phyloP scores from a whole-genome alignment of 2,888 invertebrate species.

The Caenorhabditis afra region DNA sequence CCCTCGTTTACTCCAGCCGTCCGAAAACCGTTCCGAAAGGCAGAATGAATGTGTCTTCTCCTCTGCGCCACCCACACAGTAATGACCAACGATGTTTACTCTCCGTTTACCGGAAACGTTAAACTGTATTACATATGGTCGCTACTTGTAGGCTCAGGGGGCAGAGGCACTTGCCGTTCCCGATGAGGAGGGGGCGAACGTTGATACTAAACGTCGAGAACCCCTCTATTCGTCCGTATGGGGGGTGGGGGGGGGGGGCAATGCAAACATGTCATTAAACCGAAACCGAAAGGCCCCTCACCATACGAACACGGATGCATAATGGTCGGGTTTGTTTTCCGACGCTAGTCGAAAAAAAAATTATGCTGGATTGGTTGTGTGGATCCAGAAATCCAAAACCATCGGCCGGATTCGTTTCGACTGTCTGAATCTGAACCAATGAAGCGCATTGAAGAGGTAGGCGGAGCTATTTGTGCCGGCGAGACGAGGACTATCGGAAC shows the following conservation, averaged over 20 bases:
- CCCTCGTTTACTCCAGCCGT: slow-evolving; percentile 15
- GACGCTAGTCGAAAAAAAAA: not conserved
- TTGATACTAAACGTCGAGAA: slow-evolving; percentile 56
- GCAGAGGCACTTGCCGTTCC: slow-evolving; percentile 17
- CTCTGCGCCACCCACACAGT: not conserved
- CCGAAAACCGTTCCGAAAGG: slow-evolving; percentile 20
- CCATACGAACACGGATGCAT: slow-evolving; percentile 49
- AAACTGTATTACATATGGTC: not conserved
- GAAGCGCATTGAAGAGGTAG: slow-evolving; percentile 26
- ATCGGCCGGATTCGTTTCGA: not conserved
- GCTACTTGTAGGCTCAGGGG: not conserved
- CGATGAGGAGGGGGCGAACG: too few relatives aligned
- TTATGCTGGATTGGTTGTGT: not conserved
- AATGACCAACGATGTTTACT: not conserved
- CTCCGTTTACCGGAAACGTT: not conserved
- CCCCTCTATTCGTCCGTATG: not conserved
- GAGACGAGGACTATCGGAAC: slow-evolving; percentile 18
- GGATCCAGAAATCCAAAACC: not conserved
- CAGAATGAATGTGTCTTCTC: not conserved
- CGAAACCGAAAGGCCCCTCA: slow-evolving; percentile 56
- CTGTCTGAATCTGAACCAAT: slow-evolving; percentile 1
- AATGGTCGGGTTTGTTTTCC: slow-evolving; percentile 35
- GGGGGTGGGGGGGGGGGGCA: slow-evolving; percentile 18
- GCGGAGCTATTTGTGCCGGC: too few relatives aligned
- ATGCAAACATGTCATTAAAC: slow-evolving; percentile 58